These are phyloP conservation scores for Nipponia nippon DNA, from an alignment of 2,113 vertebrate genomes.

Conservation along the genomic window DNA sequence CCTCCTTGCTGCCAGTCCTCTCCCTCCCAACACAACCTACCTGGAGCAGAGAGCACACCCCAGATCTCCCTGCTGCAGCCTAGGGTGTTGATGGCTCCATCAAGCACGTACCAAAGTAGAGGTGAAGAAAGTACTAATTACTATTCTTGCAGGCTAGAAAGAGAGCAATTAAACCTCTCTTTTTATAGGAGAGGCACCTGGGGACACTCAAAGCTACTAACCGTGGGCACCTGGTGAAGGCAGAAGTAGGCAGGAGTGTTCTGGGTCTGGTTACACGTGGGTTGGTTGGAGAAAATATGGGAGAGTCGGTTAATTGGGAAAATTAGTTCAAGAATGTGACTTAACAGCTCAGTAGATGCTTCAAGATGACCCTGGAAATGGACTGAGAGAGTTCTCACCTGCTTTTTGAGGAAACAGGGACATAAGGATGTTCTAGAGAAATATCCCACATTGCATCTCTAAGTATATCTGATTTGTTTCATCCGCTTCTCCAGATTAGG, in stretches of 20 bases:
- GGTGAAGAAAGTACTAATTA: accelerated
- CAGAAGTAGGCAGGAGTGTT: background rate
- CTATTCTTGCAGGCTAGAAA: accelerated
- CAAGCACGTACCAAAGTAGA: accelerated
- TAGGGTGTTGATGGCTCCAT: accelerated
- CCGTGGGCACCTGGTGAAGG: background rate
- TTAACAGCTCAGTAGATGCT: background rate
- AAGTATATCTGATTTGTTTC: background rate
- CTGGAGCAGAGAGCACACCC: background rate
- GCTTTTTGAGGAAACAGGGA: background rate
- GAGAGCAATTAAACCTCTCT: accelerated
- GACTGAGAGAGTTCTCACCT: background rate
- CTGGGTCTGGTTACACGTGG: background rate
- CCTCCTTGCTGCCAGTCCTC: background rate
- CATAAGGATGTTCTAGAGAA: background rate
- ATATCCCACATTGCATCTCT: background rate
- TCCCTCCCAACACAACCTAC: background rate
- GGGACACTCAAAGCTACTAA: background rate
- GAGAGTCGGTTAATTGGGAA: background rate
- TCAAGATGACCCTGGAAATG: background rate
- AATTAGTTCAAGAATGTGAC: background rate
- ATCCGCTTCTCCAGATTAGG: background rate
- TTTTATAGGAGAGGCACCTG: background rate
- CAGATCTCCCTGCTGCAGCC: background rate
- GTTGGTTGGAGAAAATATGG: background rate